These are phyloP conservation scores for Orussus abietinus DNA, from an alignment of 1,140 invertebrate genomes.

Conservation along the genomic window DNA sequence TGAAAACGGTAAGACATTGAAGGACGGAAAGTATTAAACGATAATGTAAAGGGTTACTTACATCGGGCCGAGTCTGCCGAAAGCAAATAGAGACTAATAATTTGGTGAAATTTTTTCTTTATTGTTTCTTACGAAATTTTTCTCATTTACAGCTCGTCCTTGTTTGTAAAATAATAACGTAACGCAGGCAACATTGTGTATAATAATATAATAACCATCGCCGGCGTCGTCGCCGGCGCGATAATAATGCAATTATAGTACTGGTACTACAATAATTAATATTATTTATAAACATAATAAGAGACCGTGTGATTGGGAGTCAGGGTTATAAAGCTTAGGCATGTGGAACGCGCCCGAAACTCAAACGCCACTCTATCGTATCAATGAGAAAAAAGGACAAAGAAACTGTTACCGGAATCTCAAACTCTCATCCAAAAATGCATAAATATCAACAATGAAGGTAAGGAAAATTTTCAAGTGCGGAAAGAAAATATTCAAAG, in stretches of 20 bases:
- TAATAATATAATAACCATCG: slow-evolving; percentile 39
- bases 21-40: not conserved
- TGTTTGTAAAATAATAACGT: slow-evolving; percentile 43
- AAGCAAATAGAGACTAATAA: slow-evolving; percentile 1
- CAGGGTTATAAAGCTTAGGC: slow-evolving; percentile 26
- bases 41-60: not conserved
- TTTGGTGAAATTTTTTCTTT: slow-evolving; percentile 29
- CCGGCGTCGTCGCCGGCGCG: slow-evolving; percentile 5
- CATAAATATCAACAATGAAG: no score
- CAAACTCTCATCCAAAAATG: no score
- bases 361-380: no score
- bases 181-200: slow-evolving; percentile 40
- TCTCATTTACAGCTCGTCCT: slow-evolving; percentile 36
- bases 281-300: slow-evolving; percentile 14
- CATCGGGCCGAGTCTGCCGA: no score
- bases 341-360: no score
- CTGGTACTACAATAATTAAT: slow-evolving; percentile 12
- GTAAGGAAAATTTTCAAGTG: no score
- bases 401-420: no score
- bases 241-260: slow-evolving; percentile 30
- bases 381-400: no score
- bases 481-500: no score
- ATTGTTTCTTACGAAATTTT: slow-evolving; percentile 26
- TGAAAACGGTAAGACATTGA: no score
- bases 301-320: no score